Evolutionary conservation across 2,113 vertebrate species (phyloP).

Genomic region (Nestor notabilis): DNA sequence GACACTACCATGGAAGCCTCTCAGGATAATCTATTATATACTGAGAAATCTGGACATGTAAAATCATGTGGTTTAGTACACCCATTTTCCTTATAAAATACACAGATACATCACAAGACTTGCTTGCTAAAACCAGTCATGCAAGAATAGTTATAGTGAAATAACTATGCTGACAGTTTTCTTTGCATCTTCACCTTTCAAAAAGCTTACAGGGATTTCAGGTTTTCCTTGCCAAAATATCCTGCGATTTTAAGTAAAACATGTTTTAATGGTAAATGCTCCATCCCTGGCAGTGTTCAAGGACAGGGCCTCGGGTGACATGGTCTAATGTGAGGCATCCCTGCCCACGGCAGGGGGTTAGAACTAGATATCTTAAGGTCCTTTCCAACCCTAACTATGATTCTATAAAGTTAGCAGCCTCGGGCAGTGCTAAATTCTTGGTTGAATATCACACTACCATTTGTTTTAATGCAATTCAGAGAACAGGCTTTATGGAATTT

Average conservation of each 20-base stretch:
- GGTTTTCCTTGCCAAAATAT: background rate
- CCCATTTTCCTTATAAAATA: background rate
- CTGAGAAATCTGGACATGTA: background rate
- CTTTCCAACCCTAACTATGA: background rate
- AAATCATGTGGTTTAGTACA: background rate
- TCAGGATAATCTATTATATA: background rate
- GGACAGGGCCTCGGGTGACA: background rate
- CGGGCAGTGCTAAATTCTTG: background rate
- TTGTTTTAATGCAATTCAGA: conserved; percentile 1
- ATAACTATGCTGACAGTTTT: background rate
- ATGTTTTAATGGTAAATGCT: background rate
- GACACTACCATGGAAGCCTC: background rate
- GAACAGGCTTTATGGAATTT: conserved; percentile 46
- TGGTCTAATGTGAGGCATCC: background rate
- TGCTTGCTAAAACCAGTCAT: background rate
- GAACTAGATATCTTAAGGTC: background rate
- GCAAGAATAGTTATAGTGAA: background rate
- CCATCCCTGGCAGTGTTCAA: background rate
- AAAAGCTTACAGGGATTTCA: background rate
- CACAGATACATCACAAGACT: background rate
- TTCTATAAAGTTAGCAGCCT: background rate
- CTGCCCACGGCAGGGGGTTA: background rate
- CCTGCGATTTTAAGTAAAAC: background rate
- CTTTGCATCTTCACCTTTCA: background rate
- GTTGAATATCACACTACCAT: background rate